Conservation (phyloP, 2,113 vertebrate species). For the Tenebrosternarchus preto region DNA sequence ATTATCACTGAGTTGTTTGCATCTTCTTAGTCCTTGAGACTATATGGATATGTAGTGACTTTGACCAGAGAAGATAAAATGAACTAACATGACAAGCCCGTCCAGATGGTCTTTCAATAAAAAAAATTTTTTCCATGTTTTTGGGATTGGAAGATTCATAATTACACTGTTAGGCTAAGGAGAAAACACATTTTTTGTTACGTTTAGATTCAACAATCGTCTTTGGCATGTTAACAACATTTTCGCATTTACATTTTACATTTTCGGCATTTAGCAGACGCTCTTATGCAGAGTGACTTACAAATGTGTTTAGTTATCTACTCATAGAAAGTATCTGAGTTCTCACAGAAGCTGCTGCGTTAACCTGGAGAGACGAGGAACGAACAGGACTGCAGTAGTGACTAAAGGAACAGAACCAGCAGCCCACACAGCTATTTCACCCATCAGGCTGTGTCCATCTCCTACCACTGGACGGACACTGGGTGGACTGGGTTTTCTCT, state of each 20-base stretch:
- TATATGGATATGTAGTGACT: neutral
- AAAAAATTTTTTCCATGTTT: neutral
- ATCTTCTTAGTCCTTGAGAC: constrained; percentile 56
- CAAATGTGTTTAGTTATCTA: too few species aligned
- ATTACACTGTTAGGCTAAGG: too few species aligned
- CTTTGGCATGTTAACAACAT: neutral
- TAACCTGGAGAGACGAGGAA: neutral
- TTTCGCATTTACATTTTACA: neutral
- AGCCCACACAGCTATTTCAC: neutral
- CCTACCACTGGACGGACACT: constrained; percentile 22
- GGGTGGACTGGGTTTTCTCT: constrained; percentile 24
- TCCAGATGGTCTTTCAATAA: neutral
- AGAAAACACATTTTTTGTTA: too few species aligned
- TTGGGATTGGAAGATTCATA: too few species aligned
- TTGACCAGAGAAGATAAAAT: neutral
- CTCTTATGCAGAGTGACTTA: too few species aligned
- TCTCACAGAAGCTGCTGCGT: too few species aligned
- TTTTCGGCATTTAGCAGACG: too few species aligned
- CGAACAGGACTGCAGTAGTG: neutral
- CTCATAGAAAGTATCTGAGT: too few species aligned
- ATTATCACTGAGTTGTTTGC: too few species aligned
- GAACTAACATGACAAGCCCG: constrained; percentile 1
- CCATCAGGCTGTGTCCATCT: constrained; percentile 23
- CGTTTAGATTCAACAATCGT: too few species aligned
- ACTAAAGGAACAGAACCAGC: neutral